Evolutionary conservation across 2,888 invertebrate species (phyloP).

Genomic region (Stictocephala bisonia): DNA sequence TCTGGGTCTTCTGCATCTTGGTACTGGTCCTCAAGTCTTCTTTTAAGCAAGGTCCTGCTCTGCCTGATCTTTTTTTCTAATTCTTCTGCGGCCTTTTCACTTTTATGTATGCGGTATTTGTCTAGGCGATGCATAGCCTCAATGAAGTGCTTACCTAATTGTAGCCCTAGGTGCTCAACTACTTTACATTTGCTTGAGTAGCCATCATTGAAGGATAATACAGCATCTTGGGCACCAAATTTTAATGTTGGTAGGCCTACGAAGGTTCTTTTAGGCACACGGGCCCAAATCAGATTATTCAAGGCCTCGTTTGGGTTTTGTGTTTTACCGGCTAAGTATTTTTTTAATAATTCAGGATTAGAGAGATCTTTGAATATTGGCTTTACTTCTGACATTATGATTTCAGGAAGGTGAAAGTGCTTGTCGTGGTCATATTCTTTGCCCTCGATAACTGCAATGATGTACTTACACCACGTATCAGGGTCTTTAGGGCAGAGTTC

Average conservation of each 20-base stretch:
- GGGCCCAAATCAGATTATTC: not conserved
- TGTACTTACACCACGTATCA: conserved; percentile 16
- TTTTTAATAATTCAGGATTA: not conserved
- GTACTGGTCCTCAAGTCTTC: not conserved
- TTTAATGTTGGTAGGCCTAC: not conserved
- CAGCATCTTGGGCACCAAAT: not conserved
- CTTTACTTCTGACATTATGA: not conserved
- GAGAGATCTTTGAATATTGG: not conserved
- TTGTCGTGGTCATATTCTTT: conserved; percentile 17
- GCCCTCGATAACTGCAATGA: conserved; percentile 10
- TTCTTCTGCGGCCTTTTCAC: not conserved
- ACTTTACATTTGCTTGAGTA: not conserved
- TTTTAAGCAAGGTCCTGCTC: not conserved
- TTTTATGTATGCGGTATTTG: not conserved
- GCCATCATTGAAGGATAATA: not conserved
- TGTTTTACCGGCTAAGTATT: not conserved
- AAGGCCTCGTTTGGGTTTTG: conserved; percentile 6
- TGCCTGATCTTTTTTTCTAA: conserved; percentile 5
- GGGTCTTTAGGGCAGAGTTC: conserved; percentile 7
- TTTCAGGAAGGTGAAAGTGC: not conserved
- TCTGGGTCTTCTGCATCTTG: not conserved
- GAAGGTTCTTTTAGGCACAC: not conserved
- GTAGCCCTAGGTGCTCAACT: not conserved
- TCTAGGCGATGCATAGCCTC: conserved; percentile 8
- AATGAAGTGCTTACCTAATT: not conserved